These are phyloP conservation scores for Anoplopoma fimbria DNA, from an alignment of 2,113 vertebrate species.

Conservation along the genomic window DNA sequence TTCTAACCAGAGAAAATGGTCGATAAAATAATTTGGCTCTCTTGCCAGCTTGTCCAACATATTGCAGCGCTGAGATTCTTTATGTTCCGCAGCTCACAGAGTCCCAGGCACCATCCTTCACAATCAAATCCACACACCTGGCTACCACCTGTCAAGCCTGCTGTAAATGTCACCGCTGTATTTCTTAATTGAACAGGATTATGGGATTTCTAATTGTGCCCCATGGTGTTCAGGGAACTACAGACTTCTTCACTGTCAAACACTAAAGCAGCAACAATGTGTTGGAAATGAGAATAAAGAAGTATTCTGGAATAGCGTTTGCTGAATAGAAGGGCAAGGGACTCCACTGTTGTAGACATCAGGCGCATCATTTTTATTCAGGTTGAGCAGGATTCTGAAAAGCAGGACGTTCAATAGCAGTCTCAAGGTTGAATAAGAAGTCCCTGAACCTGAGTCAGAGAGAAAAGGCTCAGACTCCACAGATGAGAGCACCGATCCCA, in stretches of 20 bases:
- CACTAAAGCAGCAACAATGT: slow-evolving; percentile 22
- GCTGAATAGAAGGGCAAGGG: slow-evolving; percentile 18
- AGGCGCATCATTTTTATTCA: slow-evolving; percentile 32
- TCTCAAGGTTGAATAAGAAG: slow-evolving; percentile 71
- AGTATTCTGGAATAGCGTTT: slow-evolving; percentile 5
- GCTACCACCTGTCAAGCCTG: slow-evolving; percentile 61
- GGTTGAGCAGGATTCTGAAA: slow-evolving; percentile 59
- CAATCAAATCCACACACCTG: slow-evolving; percentile 70
- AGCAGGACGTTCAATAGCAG: slow-evolving; percentile 63
- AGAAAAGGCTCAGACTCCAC: slow-evolving; percentile 57
- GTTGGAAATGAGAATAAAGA: not conserved
- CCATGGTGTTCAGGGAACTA: slow-evolving; percentile 37
- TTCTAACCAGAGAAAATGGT: not conserved
- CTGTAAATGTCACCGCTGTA: slow-evolving; percentile 67
- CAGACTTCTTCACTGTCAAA: slow-evolving; percentile 20
- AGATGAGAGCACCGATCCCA: slow-evolving; percentile 37
- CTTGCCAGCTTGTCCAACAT: slow-evolving; percentile 17
- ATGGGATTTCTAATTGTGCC: slow-evolving; percentile 76
- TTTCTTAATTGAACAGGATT: slow-evolving; percentile 70
- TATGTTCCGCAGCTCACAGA: not conserved
- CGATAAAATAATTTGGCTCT: slow-evolving; percentile 11
- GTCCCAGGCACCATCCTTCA: slow-evolving; percentile 14
- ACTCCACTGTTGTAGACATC: slow-evolving; percentile 29
- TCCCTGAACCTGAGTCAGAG: slow-evolving; percentile 68
- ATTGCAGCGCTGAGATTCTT: slow-evolving; percentile 20